Evolutionary conservation across 1,140 invertebrate species (phyloP), one percentile per base, ranked within the genome.

Genomic region (Cepaea nemoralis): DNA sequence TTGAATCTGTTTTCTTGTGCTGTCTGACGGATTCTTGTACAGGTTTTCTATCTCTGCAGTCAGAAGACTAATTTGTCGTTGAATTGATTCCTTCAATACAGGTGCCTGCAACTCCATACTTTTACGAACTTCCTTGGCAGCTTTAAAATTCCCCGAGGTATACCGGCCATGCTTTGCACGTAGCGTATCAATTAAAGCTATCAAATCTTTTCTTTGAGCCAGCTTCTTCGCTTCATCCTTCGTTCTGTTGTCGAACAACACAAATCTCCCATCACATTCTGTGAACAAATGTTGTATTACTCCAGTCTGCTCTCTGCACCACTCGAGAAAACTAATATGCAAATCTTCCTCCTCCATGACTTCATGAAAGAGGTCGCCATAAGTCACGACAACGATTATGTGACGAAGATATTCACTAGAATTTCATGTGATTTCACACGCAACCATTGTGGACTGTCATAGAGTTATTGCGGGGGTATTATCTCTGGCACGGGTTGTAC

Each of bases 261-360:
- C 63, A 66, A 66, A n/a, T 66, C 63, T 66, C 24, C 63, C 63
- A 66, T 33, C 24, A n/a, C 63, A 27, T 12, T 66, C 63, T 27
- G 8, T 33, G 27, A 12, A 27, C 63, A 66, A n/a, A n/a, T 66
- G 8, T 66, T 66, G 24, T n/a, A 66, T 27, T 66, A 10, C 63
- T 27, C 24, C 63, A 8, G 24, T 8, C 63, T 66, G 63, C 31
- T 12, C 27, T 12, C 27, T 66, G 31, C 31, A 66, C 63, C 63
- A 66, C 10, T 66, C 63, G 10, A 14, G 8, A 66, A 66, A 66
- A 66, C 31, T 33, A 10, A 27, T 66, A 27, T n/a, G 8, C 6
- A 8, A 27, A n/a, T 10, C 31, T 12, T n/a, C 8, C 45, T 48
- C 45, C 27, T 66, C 24, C 24, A 33, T n/a, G 63, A 10, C 31